Conservation (phyloP, 2,113 vertebrate species). For the Heloderma charlesbogerti region DNA sequence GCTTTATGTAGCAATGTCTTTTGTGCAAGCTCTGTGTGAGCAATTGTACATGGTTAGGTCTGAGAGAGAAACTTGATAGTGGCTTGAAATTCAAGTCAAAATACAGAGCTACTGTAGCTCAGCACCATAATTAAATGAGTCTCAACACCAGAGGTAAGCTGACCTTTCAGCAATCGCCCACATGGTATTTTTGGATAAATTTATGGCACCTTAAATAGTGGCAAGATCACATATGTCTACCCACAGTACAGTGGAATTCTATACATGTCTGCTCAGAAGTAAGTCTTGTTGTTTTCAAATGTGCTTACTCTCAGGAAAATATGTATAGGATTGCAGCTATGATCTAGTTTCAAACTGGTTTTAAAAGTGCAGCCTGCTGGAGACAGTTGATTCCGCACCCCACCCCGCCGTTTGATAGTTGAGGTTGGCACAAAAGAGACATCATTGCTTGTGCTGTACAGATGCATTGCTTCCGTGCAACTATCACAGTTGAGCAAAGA, state of each 20-base stretch:
- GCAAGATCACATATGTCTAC: background rate
- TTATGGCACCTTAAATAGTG: background rate
- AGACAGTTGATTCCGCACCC: too few species aligned
- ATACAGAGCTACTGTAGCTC: background rate
- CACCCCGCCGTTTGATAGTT: too few species aligned
- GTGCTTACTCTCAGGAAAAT: background rate
- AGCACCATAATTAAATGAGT: background rate
- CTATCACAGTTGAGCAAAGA: background rate
- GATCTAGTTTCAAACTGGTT: background rate
- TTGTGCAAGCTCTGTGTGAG: background rate
- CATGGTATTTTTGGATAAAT: constrained; percentile 19
- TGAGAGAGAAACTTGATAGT: background rate
- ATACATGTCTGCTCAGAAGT: background rate
- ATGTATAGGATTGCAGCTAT: background rate
- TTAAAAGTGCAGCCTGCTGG: background rate
- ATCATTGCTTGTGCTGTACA: background rate
- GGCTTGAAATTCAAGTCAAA: constrained; percentile 35
- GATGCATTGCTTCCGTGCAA: too few species aligned
- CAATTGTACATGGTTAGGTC: background rate
- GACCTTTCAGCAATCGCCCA: background rate
- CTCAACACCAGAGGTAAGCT: background rate
- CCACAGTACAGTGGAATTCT: background rate
- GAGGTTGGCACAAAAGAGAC: background rate
- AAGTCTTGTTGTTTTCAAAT: background rate
- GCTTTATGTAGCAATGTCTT: background rate